These are phyloP conservation scores for Notodonta dromedarius DNA, from an alignment of 2,888 invertebrate genomes.

Conservation along the genomic window DNA sequence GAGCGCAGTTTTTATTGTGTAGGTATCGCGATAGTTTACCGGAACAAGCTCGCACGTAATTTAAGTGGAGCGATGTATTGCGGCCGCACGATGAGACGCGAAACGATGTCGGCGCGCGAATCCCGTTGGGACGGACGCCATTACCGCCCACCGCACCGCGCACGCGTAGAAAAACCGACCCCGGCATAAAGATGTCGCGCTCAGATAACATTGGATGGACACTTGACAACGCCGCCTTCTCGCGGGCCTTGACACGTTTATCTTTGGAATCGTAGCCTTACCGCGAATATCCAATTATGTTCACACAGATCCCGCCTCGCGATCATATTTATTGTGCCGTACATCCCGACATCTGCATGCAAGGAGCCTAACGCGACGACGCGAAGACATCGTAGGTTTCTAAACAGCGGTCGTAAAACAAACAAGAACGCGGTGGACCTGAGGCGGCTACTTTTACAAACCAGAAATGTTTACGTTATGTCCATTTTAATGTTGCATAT, in stretches of 20 bases:
- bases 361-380: constrained; percentile 47
- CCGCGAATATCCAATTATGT: constrained; percentile 73
- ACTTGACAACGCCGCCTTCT: constrained; percentile 66
- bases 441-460: constrained; percentile 59
- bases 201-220: constrained; percentile 73
- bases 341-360: constrained; percentile 58
- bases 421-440: constrained; percentile 48
- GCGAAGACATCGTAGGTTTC: constrained; percentile 47
- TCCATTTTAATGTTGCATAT: constrained; percentile 68
- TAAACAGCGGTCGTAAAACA: constrained; percentile 62
- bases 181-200: constrained; percentile 74
- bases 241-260: constrained; percentile 57
- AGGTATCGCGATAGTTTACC: constrained; percentile 67
- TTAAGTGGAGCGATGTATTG: constrained; percentile 80
- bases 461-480: constrained; percentile 56
- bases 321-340: constrained; percentile 57
- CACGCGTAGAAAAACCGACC: constrained; percentile 78
- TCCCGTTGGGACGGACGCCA: constrained; percentile 81
- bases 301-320: constrained; percentile 58
- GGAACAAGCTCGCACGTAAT: constrained; percentile 77
- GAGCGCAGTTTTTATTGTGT: constrained; percentile 57
- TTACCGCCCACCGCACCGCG: constrained; percentile 79
- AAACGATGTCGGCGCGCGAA: constrained; percentile 78
- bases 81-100: constrained; percentile 80
- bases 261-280: constrained; percentile 63